Percentiles rank a stretch among this genome's conserved stretches.
phyloP scores from a whole-genome alignment of 2,888 invertebrate species.

The Noctua comes region DNA sequence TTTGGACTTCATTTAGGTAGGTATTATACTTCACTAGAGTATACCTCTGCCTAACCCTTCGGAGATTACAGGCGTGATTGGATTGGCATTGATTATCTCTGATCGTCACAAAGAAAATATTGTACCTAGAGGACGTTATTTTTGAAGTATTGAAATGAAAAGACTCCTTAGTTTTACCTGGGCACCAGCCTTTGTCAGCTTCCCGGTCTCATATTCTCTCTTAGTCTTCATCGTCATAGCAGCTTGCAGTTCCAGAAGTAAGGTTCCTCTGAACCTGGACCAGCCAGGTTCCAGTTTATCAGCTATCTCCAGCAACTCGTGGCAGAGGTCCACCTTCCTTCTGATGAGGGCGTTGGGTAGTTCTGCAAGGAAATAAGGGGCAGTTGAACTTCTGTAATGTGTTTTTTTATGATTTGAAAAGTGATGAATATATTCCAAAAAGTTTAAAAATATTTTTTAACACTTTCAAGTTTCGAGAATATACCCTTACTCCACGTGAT shows the following conservation, averaged over 20 bases:
- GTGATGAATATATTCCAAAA: neutral
- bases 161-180: slow-evolving; percentile 81
- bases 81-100: neutral
- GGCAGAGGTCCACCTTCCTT: slow-evolving; percentile 92
- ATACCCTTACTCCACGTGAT: neutral
- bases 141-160: neutral
- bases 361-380: slow-evolving; percentile 80
- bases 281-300: slow-evolving; percentile 92
- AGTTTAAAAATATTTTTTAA: no score
- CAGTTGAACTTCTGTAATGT: neutral
- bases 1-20: no score
- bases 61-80: neutral
- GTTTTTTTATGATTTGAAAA: neutral
- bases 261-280: slow-evolving; percentile 91
- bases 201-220: slow-evolving; percentile 87
- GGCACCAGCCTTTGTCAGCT: slow-evolving; percentile 88
- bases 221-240: slow-evolving; percentile 91
- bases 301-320: slow-evolving; percentile 92
- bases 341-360: slow-evolving; percentile 89
- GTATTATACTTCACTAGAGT: no score
- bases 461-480: no score
- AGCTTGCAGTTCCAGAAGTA: slow-evolving; percentile 92
- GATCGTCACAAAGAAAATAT: neutral
- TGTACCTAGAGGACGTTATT: neutral
- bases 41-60: neutral